Conservation (phyloP, 2,888 invertebrate genomes). For the Xiphydria camelus region DNA sequence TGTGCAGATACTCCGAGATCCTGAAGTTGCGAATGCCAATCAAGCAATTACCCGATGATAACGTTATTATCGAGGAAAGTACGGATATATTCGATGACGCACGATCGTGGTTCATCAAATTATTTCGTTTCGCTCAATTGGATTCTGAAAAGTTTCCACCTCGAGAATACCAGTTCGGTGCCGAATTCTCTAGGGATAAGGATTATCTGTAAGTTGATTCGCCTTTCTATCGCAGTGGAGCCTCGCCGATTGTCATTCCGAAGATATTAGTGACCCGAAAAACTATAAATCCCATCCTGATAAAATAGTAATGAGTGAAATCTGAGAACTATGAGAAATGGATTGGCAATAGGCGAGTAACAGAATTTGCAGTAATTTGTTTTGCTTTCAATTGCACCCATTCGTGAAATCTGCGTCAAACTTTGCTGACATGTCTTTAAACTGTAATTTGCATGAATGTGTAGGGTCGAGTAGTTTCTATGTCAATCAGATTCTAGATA, state of each 20-base stretch:
- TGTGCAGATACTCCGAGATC: constrained; percentile 75
- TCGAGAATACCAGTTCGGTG: constrained; percentile 66
- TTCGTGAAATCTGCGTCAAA: too few relatives aligned
- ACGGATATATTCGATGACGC: constrained; percentile 57
- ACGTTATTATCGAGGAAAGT: constrained; percentile 25
- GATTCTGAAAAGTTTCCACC: constrained; percentile 67
- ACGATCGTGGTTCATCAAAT: constrained; percentile 57
- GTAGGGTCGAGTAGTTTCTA: constrained; percentile 1
- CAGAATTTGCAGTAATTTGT: constrained; percentile 5
- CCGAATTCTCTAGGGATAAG: constrained; percentile 72
- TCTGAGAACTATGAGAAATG: too few relatives aligned
- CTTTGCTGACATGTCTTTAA: constrained; percentile 21
- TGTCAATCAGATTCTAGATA: not conserved
- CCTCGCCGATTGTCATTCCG: too few relatives aligned
- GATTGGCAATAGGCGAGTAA: too few relatives aligned
- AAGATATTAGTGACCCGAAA: too few relatives aligned
- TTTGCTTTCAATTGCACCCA: constrained; percentile 3
- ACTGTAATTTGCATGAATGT: constrained; percentile 11
- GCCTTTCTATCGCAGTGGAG: too few relatives aligned
- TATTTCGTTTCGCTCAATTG: constrained; percentile 63
- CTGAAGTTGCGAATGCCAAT: constrained; percentile 78
- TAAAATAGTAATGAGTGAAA: too few relatives aligned
- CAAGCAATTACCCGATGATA: constrained; percentile 54
- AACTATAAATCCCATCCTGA: too few relatives aligned
- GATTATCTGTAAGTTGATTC: constrained; percentile 70